Percentiles rank a stretch among this genome's conserved stretches.
Evolutionary conservation across 2,888 invertebrate species (phyloP).

Genomic region (Rhopalosiphum nymphaeae): DNA sequence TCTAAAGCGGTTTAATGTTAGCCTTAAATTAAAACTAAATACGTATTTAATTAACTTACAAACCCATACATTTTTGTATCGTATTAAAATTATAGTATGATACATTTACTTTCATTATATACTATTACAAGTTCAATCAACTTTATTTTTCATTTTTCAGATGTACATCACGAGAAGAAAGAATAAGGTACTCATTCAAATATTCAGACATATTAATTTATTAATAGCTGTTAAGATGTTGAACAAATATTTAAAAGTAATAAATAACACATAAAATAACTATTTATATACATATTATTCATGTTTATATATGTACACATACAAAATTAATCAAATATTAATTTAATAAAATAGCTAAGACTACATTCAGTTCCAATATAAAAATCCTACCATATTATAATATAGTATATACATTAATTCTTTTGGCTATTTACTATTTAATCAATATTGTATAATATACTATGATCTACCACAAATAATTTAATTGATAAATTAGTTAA

Average conservation of each 20-base stretch:
- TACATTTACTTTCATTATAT: not conserved
- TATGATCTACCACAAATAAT: not conserved
- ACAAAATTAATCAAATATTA: conserved; percentile 18
- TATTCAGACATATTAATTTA: not conserved
- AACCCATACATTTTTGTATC: not conserved
- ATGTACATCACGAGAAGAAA: conserved; percentile 73
- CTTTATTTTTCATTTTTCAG: conserved; percentile 70
- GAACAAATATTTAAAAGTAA: conserved; percentile 8
- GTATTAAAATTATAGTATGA: not conserved
- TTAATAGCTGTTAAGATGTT: not conserved
- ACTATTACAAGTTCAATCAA: not conserved
- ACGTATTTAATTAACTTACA: not conserved
- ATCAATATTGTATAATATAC: not conserved
- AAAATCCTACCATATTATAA: not conserved
- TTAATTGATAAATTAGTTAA: not conserved
- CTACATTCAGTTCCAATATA: not conserved
- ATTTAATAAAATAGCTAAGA: not conserved
- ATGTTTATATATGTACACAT: conserved; percentile 18
- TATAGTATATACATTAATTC: not conserved
- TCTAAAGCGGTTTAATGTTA: not conserved
- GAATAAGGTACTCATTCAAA: conserved; percentile 69
- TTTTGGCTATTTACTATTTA: not conserved
- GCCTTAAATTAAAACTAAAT: not conserved
- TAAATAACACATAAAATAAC: not conserved
- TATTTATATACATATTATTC: not conserved